Conservation (phyloP, 2,888 invertebrate genomes). For the Drosophila silvestris region DNA sequence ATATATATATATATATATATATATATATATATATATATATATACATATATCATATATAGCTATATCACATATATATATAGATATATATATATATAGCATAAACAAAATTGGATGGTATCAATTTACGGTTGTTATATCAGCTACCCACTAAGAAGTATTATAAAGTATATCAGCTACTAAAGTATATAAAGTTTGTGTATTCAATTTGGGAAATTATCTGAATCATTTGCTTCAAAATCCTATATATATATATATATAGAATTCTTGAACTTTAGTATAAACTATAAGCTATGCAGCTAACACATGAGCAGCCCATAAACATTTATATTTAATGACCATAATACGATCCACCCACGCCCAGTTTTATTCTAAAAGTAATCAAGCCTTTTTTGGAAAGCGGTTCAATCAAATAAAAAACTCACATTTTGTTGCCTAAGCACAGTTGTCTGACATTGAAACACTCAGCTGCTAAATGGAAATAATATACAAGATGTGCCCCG, state of each 20-base stretch:
- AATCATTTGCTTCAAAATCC: too few species aligned
- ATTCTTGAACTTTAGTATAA: not conserved
- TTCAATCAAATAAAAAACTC: slow-evolving; percentile 24
- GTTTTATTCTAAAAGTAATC: slow-evolving; percentile 23
- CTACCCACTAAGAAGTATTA: not conserved
- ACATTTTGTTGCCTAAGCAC: not conserved
- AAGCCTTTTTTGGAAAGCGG: slow-evolving; percentile 36
- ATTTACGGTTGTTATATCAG: not conserved
- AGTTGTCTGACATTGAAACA: slow-evolving; percentile 33
- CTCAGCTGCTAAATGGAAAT: slow-evolving; percentile 20
- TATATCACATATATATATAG: not conserved
- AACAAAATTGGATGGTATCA: not conserved
- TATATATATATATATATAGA: too few species aligned
- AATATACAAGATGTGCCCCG: not conserved
- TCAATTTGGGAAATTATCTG: not conserved
- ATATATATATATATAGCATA: not conserved
- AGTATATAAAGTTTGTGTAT: not conserved
- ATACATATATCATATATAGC: not conserved
- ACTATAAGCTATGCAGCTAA: not conserved
- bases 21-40: not conserved
- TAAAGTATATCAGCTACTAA: too few species aligned
- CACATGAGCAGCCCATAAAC: not conserved
- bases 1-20: not conserved
- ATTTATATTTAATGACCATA: slow-evolving; percentile 16
- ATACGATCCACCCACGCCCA: slow-evolving; percentile 29